Conservation (phyloP, 1,140 invertebrate genomes). For the Anadara kagoshimensis region DNA sequence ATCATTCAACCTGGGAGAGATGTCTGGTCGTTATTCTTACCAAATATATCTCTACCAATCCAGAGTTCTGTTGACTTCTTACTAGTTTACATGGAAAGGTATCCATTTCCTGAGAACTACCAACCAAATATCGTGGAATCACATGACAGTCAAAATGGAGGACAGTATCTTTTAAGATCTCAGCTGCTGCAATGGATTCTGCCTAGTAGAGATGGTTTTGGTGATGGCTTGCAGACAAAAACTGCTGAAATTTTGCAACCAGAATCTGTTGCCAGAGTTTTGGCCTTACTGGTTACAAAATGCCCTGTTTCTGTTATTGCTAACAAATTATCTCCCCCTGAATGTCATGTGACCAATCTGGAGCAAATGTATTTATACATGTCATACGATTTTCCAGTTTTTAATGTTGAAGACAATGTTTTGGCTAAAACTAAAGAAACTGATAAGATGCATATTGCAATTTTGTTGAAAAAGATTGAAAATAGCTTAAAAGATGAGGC, state of each 20-base stretch:
- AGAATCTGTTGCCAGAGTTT: conserved; percentile 12
- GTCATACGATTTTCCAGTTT: conserved; percentile 34
- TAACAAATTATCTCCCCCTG: neutral
- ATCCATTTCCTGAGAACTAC: conserved; percentile 49
- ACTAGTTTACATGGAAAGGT: conserved; percentile 16
- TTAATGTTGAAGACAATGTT: neutral
- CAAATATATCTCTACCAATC: conserved; percentile 35
- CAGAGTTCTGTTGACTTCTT: conserved; percentile 45
- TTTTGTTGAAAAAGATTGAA: conserved; percentile 17
- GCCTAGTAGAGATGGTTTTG: conserved; percentile 29
- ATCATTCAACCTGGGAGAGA: conserved; percentile 38
- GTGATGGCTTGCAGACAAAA: conserved; percentile 16
- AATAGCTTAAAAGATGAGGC: conserved; percentile 27
- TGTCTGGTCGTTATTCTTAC: conserved; percentile 56
- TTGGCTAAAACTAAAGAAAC: neutral
- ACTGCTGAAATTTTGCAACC: conserved; percentile 12
- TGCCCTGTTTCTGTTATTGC: neutral
- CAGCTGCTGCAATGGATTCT: conserved; percentile 53
- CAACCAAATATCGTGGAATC: conserved; percentile 46
- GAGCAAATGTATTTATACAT: conserved; percentile 43
- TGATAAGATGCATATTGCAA: conserved; percentile 16
- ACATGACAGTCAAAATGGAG: neutral
- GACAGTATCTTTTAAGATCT: conserved; percentile 41
- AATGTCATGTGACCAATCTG: conserved; percentile 21
- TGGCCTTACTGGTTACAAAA: conserved; percentile 36